A percentile compares a stretch with the other conserved stretches of the same genome.
Evolutionary conservation across 1,140 invertebrate genomes (phyloP).

Genomic region (Drosophila bipectinata): DNA sequence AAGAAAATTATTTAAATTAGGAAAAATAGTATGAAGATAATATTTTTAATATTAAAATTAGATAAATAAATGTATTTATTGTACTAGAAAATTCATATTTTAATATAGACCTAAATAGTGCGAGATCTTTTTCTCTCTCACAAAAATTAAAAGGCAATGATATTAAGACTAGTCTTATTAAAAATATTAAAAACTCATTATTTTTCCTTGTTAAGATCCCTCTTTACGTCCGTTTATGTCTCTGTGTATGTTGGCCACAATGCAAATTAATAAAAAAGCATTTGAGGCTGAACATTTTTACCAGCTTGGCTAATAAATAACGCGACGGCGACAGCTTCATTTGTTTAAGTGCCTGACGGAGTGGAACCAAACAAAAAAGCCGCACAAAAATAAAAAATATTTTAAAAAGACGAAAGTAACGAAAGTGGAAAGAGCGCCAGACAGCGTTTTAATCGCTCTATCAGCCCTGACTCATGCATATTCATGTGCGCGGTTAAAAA

Average conservation of each 20-base stretch:
- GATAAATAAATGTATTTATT: too few species aligned
- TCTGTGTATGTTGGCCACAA: conserved; percentile 51
- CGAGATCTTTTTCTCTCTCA: too few species aligned
- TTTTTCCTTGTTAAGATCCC: conserved; percentile 9
- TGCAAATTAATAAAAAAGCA: conserved; percentile 81
- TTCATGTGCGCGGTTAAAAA: conserved; percentile 15
- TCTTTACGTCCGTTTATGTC: conserved; percentile 10
- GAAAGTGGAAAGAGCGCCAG: conserved; percentile 26
- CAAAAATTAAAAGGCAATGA: too few species aligned
- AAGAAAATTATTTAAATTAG: neutral
- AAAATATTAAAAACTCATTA: too few species aligned
- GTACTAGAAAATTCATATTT: too few species aligned
- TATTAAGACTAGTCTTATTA: too few species aligned
- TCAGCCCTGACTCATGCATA: conserved; percentile 32
- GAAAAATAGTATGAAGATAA: too few species aligned
- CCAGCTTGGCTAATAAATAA: conserved; percentile 75
- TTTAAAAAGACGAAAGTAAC: conserved; percentile 35
- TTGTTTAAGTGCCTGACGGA: conserved; percentile 75
- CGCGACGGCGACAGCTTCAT: conserved; percentile 74
- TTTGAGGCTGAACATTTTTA: conserved; percentile 75
- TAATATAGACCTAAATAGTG: too few species aligned
- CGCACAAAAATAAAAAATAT: conserved; percentile 22
- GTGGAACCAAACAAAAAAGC: conserved; percentile 28
- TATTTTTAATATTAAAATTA: too few species aligned
- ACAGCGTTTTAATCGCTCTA: conserved; percentile 47